Percentiles rank a stretch among this genome's conserved stretches.
phyloP scores from a whole-genome alignment of 1,140 invertebrate genomes.

The Nylanderia fulva region DNA sequence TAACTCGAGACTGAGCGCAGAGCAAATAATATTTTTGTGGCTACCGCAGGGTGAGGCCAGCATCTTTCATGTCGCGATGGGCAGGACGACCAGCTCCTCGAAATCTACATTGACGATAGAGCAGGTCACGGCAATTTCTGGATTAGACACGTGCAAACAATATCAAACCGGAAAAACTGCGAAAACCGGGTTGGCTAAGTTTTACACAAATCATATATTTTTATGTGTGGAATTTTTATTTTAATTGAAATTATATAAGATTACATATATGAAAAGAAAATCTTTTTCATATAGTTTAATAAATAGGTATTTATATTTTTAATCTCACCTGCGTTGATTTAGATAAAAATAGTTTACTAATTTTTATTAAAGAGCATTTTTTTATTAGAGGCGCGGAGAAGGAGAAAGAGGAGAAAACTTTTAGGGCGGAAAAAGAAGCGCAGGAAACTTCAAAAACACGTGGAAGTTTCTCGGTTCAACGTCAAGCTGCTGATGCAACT shows the following conservation, averaged over 20 bases:
- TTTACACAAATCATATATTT: background rate
- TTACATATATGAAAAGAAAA: background rate
- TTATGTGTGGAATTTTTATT: background rate
- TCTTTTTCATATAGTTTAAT: background rate
- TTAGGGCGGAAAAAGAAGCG: slow-evolving; percentile 73
- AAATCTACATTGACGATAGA: slow-evolving; percentile 85
- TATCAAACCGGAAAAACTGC: slow-evolving; percentile 80
- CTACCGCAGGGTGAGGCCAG: slow-evolving; percentile 86
- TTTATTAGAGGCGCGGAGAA: slow-evolving; percentile 57
- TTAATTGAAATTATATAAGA: background rate
- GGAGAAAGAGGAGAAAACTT: slow-evolving; percentile 71
- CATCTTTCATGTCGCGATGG: slow-evolving; percentile 88
- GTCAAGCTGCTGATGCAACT: slow-evolving; percentile 68
- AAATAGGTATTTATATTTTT: background rate
- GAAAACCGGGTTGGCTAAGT: slow-evolving; percentile 49
- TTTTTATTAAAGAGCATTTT: slow-evolving; percentile 13
- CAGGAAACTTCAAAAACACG: slow-evolving; percentile 66
- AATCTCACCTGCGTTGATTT: background rate
- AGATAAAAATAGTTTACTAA: background rate
- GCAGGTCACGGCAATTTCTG: slow-evolving; percentile 84
- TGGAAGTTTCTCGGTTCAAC: slow-evolving; percentile 63
- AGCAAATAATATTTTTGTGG: slow-evolving; percentile 48
- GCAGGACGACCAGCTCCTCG: slow-evolving; percentile 82
- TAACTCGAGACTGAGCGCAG: background rate
- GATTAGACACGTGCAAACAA: slow-evolving; percentile 83